phyloP scores from a whole-genome alignment of 2,113 vertebrate species.

The Corydoras maculifer region DNA sequence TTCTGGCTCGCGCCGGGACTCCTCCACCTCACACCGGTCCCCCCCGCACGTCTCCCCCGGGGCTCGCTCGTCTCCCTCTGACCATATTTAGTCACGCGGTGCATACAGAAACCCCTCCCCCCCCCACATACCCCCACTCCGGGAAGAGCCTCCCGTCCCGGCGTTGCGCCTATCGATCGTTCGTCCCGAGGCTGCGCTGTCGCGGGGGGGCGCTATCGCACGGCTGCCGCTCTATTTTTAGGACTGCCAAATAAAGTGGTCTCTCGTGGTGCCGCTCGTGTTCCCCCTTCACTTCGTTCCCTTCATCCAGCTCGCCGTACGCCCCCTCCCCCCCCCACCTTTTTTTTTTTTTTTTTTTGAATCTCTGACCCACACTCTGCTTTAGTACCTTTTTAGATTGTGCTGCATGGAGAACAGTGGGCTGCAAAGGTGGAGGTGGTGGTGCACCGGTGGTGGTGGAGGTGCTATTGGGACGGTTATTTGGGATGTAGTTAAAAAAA shows the following conservation, averaged over 20 bases:
- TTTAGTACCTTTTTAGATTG: constrained; percentile 61
- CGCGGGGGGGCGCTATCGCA: constrained; percentile 56
- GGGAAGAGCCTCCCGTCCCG: constrained; percentile 73
- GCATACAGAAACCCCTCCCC: constrained; percentile 84
- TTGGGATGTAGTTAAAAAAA: too few relatives aligned
- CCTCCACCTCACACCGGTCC: constrained; percentile 72
- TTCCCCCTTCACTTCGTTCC: constrained; percentile 44
- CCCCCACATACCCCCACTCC: constrained; percentile 38
- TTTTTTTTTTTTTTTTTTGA: constrained; percentile 46
- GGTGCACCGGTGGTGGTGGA: too few relatives aligned
- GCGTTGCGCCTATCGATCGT: constrained; percentile 86
- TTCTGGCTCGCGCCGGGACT: constrained; percentile 40
- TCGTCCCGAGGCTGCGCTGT: constrained; percentile 60
- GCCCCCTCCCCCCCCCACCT: constrained; percentile 25
- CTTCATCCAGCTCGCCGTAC: constrained; percentile 40
- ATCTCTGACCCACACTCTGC: constrained; percentile 43
- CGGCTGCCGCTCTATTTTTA: constrained; percentile 75
- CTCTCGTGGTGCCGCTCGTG: constrained; percentile 62
- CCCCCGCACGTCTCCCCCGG: constrained; percentile 76
- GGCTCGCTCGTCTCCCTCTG: constrained; percentile 85
- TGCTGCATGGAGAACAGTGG: constrained; percentile 65
- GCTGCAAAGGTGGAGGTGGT: constrained; percentile 30
- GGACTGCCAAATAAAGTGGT: constrained; percentile 92
- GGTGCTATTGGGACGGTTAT: too few relatives aligned
- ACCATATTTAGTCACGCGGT: constrained; percentile 99